Base-by-base conservation (phyloP, 1,140 invertebrate species). In the Melitaea cinxia region DNA sequence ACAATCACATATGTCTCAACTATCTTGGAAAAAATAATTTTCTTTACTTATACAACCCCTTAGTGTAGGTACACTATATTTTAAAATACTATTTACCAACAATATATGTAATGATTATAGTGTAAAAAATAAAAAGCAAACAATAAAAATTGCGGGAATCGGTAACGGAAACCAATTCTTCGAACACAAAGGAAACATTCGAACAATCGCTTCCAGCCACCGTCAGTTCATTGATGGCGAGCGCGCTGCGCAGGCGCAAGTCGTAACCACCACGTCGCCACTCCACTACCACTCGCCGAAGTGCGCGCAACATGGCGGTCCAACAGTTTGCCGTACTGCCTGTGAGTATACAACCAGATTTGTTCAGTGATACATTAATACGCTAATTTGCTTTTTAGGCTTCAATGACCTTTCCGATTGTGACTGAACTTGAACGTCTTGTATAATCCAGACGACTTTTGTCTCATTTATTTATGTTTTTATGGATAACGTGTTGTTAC, bases 261-360 rank as follows among this genome's bases (percentile, higher is more conserved):
- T 75, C 82, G 80, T 80, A 75, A 69, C 65, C 72, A 74, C 69
- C 72, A 70, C 65, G 47, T 56, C 55, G 73, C 68, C 85, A 86
- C 79, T 88, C 80, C 47, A 68, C 72, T 54, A 81, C 73, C 77
- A 82, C 67, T 78, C 85, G 83, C 70, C 80, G 82, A 58, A 63
- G 42, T 19, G 74, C 73, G 83, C 72, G 74, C 86, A 87, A 82
- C 83, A 85, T 89, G 85, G 69, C 77, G 65, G 58, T 70, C 60
- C 64, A 69, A 65, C 76, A 72, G 47, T 72, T 68, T 71, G n/a
- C n/a, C n/a, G n/a, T n/a, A n/a, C 49, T 80, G 65, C 80, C 72
- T 62, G 85, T 86, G 70, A 85, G 82, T 88, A n/a, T 78, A 68
- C 53, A 65, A 67, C 53, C 61, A 72, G 70, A 73, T 57, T 54